Evolutionary conservation across 2,113 vertebrate species (phyloP).

Genomic region (Gallinago media): DNA sequence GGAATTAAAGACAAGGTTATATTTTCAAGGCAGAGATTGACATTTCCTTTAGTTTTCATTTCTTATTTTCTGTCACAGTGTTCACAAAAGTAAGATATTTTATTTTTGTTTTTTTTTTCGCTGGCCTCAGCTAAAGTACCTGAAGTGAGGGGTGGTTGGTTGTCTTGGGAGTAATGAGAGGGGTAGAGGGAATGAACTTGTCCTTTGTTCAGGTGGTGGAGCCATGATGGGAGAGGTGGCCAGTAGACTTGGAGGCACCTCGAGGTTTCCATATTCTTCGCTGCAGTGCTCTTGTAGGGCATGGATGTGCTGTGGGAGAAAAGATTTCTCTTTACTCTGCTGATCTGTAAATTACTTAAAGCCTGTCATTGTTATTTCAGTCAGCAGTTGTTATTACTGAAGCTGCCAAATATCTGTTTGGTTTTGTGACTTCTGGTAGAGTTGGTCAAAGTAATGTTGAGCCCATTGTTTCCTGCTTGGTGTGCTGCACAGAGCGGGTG

Average conservation of each 20-base stretch:
- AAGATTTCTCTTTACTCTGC: neutral
- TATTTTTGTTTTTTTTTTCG: too few relatives aligned
- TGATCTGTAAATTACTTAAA: neutral
- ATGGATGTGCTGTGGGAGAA: neutral
- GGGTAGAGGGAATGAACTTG: neutral
- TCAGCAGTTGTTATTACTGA: neutral
- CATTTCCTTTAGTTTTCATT: neutral
- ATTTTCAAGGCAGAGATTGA: neutral
- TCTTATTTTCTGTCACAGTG: neutral
- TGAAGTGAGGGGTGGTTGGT: neutral
- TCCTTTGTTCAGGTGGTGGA: neutral
- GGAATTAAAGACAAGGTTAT: neutral
- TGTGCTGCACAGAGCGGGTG: neutral
- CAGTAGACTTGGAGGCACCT: neutral
- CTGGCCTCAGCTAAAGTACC: neutral
- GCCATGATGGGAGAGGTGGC: neutral
- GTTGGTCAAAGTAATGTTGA: neutral
- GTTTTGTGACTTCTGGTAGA: neutral
- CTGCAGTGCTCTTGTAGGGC: neutral
- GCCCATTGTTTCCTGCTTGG: neutral
- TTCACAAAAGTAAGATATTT: neutral
- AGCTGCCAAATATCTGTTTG: neutral
- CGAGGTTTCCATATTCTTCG: accelerated
- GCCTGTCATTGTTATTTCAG: neutral
- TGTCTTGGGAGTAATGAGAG: neutral